phyloP scores from a whole-genome alignment of 2,888 invertebrate species.

The Cataglyphis albicans region DNA sequence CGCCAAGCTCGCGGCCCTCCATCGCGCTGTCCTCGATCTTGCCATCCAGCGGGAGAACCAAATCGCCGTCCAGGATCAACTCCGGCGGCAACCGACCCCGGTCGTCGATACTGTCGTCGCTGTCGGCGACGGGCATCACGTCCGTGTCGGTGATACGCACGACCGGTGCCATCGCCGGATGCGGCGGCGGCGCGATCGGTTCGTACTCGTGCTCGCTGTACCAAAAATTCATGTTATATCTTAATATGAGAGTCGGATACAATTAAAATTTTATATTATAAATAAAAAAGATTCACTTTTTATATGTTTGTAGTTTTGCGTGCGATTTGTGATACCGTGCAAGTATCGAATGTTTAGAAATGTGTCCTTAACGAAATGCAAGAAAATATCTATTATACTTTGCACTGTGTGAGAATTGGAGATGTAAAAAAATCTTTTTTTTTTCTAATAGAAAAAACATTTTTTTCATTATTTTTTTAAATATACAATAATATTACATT shows the following conservation, averaged over 20 bases:
- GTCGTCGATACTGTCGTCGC: conserved; percentile 85
- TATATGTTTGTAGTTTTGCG: background rate
- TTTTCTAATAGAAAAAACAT: no score
- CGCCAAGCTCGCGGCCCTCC: conserved; percentile 83
- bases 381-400: background rate
- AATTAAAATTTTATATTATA: background rate
- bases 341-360: background rate
- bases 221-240: conserved; percentile 81
- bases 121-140: conserved; percentile 84
- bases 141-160: conserved; percentile 86
- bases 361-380: background rate
- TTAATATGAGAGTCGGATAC: background rate
- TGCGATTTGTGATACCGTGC: background rate
- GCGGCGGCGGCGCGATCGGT: conserved; percentile 90
- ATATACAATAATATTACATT: no score
- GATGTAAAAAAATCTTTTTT: no score
- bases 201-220: conserved; percentile 97
- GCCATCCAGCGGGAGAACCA: conserved; percentile 85
- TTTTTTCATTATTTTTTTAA: no score
- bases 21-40: conserved; percentile 85
- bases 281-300: background rate
- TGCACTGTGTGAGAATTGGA: background rate
- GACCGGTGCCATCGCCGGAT: conserved; percentile 80
- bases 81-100: conserved; percentile 79
- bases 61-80: conserved; percentile 84